A percentile compares a stretch with the other conserved stretches of the same genome.
These are phyloP conservation scores for Macroteleia sp. DNA, from an alignment of 2,888 invertebrate species.

Conservation along the genomic window DNA sequence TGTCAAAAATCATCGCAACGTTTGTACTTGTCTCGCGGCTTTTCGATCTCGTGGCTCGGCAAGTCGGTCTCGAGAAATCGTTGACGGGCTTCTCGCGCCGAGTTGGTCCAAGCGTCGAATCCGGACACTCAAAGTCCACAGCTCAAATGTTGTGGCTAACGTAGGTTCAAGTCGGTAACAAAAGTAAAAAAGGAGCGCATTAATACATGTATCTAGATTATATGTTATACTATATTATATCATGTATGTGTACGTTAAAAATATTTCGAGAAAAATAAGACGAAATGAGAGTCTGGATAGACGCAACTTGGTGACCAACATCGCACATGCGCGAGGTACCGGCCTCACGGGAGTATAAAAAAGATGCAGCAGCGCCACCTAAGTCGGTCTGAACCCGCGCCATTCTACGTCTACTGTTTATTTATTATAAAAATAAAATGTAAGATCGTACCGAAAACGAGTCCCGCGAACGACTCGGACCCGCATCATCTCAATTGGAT, in stretches of 20 bases:
- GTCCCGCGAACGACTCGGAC: constrained; percentile 65
- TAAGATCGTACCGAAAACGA: constrained; percentile 81
- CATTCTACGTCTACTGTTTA: constrained; percentile 68
- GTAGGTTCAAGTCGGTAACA: constrained; percentile 56
- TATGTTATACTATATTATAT: not conserved
- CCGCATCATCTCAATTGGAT: constrained; percentile 22
- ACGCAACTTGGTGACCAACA: constrained; percentile 9
- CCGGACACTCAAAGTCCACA: constrained; percentile 14
- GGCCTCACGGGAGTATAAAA: constrained; percentile 57
- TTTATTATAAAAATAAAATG: constrained; percentile 81
- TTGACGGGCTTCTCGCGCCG: constrained; percentile 25
- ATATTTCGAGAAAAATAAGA: constrained; percentile 25
- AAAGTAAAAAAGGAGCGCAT: constrained; percentile 60
- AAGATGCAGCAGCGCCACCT: constrained; percentile 71
- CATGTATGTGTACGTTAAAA: constrained; percentile 1
- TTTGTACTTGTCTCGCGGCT: constrained; percentile 60
- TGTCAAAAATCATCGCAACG: constrained; percentile 53
- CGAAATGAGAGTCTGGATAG: constrained; percentile 7
- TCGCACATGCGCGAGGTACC: constrained; percentile 25
- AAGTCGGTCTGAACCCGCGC: constrained; percentile 70
- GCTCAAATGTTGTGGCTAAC: constrained; percentile 21
- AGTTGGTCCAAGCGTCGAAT: constrained; percentile 15
- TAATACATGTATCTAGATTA: constrained; percentile 28
- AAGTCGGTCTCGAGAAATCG: constrained; percentile 33
- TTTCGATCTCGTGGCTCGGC: constrained; percentile 43